Conservation (phyloP, 1,140 invertebrate genomes). For the Drosophila albomicans region DNA sequence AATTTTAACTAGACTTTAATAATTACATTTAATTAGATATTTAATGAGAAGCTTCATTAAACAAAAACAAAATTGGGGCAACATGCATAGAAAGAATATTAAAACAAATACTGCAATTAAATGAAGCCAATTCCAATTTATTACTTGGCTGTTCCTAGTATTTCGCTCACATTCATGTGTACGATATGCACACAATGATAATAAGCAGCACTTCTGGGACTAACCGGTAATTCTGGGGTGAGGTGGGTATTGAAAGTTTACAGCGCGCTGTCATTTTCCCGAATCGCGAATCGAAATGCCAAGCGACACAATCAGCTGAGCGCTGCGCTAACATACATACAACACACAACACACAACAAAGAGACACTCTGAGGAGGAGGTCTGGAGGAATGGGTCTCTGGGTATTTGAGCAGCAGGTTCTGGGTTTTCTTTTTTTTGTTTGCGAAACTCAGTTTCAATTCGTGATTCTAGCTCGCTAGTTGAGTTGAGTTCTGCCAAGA, state of each 20-base stretch:
- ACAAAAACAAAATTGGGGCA: no score
- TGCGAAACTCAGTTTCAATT: constrained; percentile 64
- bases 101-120: not conserved
- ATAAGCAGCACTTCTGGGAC: not conserved
- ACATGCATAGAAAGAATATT: no score
- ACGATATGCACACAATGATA: not conserved
- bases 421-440: constrained; percentile 60
- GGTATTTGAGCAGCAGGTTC: constrained; percentile 55
- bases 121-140: not conserved
- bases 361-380: not conserved
- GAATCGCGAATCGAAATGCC: constrained; percentile 36
- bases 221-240: constrained; percentile 31
- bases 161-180: not conserved
- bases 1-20: no score
- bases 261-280: constrained; percentile 33
- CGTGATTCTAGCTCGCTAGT: constrained; percentile 60
- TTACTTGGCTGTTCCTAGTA: not conserved
- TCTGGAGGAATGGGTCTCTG: not conserved
- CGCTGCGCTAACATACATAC: not conserved
- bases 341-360: constrained; percentile 1
- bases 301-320: constrained; percentile 46
- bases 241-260: constrained; percentile 28
- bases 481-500: constrained; percentile 48
- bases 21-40: no score
- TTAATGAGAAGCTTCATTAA: no score